Base-by-base conservation (phyloP, 2,888 invertebrate species). In the Apodemia mormo region DNA sequence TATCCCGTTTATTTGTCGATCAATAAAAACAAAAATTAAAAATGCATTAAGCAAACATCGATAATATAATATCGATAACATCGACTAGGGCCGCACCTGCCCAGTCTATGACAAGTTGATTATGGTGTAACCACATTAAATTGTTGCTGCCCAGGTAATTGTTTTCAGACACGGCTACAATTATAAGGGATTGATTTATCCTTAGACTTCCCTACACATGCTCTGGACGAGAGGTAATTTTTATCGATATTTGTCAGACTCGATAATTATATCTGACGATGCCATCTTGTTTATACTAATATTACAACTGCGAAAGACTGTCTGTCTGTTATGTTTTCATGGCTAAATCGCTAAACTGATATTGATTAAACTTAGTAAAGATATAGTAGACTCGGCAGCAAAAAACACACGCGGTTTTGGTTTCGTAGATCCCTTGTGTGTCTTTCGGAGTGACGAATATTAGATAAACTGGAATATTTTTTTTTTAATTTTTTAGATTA, bases 171-270 rank as follows among this genome's bases (percentile, higher is more conserved):
- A 58, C 2, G 73, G 71, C 68, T 71, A 77, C 80, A 79, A 82
- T 82, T 83, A 82, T 58, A 29, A 77, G 74, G 78, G 80, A 81
- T 81, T 83, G 81, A 85, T 83, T 81, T 80, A 78, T 78, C 83
- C 83, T 81, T 82, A 83, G 82, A 75, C 65, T 56, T 43, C 10
- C 43, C 29, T 56, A 29, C 56, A 56, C 29, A 22, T 54, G 54
- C 54, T 54, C 29, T 7, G 22, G 56, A 56, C 9, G 56, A 22
- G 29, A 56, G 43, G 9, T 29, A 56, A 56, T 22, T 56, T 56
- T 29, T 29, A 56, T 43, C 43, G 43, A 43, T 43, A 43, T 43
- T 43, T 43, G 43, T 43, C 43, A 43, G 43, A 2, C 43, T 43
- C 43, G 43, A 43, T 43, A 2, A 43, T 43, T 43, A 8, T 43